Evolutionary conservation across 2,113 vertebrate genomes (phyloP), one percentile per base, ranked within the genome.

Genomic region (Garra rufa): DNA sequence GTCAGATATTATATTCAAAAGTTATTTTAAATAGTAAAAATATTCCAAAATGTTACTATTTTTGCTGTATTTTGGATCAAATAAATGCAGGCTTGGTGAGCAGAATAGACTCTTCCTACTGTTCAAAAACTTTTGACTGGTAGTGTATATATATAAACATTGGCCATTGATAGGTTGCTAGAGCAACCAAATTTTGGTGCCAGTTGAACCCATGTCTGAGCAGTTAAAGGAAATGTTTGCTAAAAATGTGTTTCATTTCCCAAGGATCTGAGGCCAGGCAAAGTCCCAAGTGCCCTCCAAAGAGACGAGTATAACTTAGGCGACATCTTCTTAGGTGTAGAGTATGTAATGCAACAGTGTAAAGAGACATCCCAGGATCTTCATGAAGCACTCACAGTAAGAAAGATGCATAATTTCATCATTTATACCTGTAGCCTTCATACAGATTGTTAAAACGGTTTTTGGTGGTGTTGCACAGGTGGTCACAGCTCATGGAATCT

Each of bases 321-420:
- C 26, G 97, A 98, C 88, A 91, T 99, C 57, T 96, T 98, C 88
- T 86, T 99, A 1, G 97, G 97, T 0, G 97, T 98, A 1, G 97
- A 99, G 81, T 96, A 93, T 76, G 94, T 99, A 73, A 92, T 94
- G 86, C 92, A 93, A 17, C 96, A 96, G 67, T 96, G 97, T 90
- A 81, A 86, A 71, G 90, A 92, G 55, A 89, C 93, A 0, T 91
- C 93, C 0, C 89, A 94, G 11, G 94, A 97, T 80, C 96, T 95
- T 41, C 91, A 95, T 0, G 86, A 89, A 15, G 44, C 91, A 8
- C 94, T 99, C 1, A 95, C 89, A 28, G 98, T 99, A 91, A 95
- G 94, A 87, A 63, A 13, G 19, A 13, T 2, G 0, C 9, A 17
- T 19, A 55, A 17, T 55, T 21, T 34, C 5, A 17, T 17, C 63